Percentiles rank a stretch among this genome's conserved stretches.
Conservation (phyloP, 2,888 invertebrate species). For the Ophion slaviceki region DNA sequence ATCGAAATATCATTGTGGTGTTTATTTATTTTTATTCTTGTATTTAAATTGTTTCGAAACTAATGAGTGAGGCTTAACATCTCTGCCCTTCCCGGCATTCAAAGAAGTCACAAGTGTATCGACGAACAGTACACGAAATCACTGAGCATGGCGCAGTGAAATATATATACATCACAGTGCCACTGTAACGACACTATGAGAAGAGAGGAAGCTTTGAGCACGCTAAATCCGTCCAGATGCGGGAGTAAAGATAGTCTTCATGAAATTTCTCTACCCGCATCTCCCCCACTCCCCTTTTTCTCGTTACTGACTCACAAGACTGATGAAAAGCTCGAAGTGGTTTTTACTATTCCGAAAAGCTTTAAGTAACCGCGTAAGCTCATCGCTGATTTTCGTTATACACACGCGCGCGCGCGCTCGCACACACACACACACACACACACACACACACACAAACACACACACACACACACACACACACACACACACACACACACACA, state of each 20-base stretch:
- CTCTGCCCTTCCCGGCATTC: neutral
- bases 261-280: conserved; percentile 50
- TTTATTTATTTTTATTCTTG: neutral
- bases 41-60: no score
- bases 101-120: neutral
- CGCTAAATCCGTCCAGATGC: conserved; percentile 60
- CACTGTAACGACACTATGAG: conserved; percentile 39
- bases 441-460: neutral
- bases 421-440: neutral
- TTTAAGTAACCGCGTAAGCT: conserved; percentile 7
- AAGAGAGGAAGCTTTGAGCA: conserved; percentile 43
- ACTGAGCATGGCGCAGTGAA: conserved; percentile 35
- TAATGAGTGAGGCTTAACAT: neutral
- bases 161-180: conserved; percentile 46
- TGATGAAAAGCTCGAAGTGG: conserved; percentile 30
- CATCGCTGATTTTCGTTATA: conserved; percentile 13
- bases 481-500: neutral
- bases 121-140: neutral
- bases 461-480: neutral
- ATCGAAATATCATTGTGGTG: no score
- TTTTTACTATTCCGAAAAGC: conserved; percentile 57
- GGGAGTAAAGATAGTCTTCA: conserved; percentile 68
- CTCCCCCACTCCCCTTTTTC: neutral
- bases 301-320: conserved; percentile 34
- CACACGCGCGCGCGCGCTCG: neutral